phyloP scores from a whole-genome alignment of 64 coral and sea anemone genomes.

The Actinia tenebrosa region DNA sequence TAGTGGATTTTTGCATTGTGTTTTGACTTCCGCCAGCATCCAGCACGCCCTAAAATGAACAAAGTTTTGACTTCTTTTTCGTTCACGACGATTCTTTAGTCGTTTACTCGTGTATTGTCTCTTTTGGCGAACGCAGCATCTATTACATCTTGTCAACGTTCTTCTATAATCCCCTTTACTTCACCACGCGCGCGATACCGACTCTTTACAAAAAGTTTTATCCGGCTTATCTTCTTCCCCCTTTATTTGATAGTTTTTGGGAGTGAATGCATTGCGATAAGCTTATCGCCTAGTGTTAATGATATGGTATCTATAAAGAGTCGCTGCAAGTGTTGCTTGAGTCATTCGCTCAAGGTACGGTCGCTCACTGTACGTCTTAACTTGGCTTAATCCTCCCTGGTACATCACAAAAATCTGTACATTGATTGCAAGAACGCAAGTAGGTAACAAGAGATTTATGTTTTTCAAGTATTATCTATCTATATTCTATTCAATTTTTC shows the following conservation, averaged over 20 bases:
- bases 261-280: not conserved
- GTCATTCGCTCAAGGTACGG: not conserved
- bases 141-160: not conserved
- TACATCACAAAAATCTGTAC: not conserved
- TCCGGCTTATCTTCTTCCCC: not conserved
- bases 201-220: not conserved
- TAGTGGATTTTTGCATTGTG: no score
- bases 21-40: no score
- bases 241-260: not conserved
- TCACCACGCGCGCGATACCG: not conserved
- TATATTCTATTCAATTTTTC: no score
- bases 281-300: not conserved
- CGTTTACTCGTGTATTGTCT: no score
- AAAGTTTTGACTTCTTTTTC: no score
- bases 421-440: no score
- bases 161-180: not conserved
- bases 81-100: no score
- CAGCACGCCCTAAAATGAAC: no score
- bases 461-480: no score
- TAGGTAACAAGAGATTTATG: no score
- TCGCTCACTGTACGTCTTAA: not conserved
- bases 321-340: not conserved
- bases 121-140: not conserved
- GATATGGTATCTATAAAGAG: not conserved
- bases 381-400: not conserved